Evolutionary conservation across 2,888 invertebrate genomes (phyloP).

Genomic region (Hypolimnas misippus): DNA sequence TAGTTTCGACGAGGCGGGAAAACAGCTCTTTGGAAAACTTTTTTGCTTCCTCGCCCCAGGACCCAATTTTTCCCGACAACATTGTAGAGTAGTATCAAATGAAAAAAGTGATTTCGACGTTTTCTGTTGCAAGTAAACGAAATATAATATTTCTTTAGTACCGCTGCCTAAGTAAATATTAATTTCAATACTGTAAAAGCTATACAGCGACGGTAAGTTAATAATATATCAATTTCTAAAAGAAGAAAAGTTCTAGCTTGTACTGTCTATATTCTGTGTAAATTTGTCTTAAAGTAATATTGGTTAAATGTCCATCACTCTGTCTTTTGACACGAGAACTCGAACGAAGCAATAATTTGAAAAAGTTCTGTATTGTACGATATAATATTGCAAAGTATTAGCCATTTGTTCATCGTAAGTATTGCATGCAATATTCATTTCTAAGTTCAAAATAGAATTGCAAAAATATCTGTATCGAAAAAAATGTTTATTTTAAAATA

Average conservation of each 20-base stretch:
- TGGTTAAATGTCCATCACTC: not conserved
- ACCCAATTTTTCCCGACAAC: no score
- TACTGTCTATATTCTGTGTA: not conserved
- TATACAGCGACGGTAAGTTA: not conserved
- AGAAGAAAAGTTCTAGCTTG: not conserved
- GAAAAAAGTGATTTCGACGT: no score
- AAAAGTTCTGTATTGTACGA: not conserved
- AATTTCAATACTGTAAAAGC: no score
- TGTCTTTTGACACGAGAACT: not conserved
- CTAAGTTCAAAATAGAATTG: not conserved
- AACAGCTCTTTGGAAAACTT: no score
- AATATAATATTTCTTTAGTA: no score
- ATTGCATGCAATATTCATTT: not conserved
- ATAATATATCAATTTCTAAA: not conserved
- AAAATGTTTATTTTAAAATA: no score
- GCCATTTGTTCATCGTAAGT: not conserved
- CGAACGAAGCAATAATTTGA: not conserved
- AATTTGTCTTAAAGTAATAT: not conserved
- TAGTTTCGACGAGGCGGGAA: no score
- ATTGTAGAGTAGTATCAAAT: no score
- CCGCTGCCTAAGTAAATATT: no score
- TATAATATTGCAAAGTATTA: not conserved
- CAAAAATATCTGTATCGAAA: no score
- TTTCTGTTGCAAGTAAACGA: no score
- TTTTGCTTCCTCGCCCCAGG: no score